These are phyloP conservation scores for Epizoanthus ramosus DNA, from an alignment of 92 coral and sea anemone species.

Conservation along the genomic window DNA sequence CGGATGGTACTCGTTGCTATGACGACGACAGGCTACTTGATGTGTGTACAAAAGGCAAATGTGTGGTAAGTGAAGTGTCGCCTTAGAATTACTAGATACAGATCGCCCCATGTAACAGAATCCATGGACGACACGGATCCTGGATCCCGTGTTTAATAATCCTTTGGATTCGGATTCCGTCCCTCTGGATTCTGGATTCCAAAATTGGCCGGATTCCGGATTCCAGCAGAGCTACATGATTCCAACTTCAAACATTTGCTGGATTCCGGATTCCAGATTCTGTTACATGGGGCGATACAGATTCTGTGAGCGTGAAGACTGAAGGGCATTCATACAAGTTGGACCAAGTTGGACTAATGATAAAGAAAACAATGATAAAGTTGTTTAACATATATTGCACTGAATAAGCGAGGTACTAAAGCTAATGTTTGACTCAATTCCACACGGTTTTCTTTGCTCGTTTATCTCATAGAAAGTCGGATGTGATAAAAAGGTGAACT, in stretches of 20 bases:
- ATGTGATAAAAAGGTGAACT: slow-evolving; percentile 23
- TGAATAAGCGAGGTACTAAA: background rate
- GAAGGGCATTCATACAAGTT: background rate
- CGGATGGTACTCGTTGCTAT: slow-evolving; percentile 81
- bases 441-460: background rate
- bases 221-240: too few species aligned
- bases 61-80: slow-evolving; percentile 62
- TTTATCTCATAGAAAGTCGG: slow-evolving; percentile 15
- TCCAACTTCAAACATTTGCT: too few species aligned
- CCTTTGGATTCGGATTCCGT: too few species aligned
- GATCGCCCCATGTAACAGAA: too few species aligned
- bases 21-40: slow-evolving; percentile 66
- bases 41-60: slow-evolving; percentile 80
- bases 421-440: too few species aligned
- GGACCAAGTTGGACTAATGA: background rate
- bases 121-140: too few species aligned
- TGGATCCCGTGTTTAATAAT: too few species aligned
- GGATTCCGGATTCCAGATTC: too few species aligned
- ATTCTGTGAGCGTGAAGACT: background rate
- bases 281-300: too few species aligned
- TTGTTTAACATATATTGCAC: too few species aligned
- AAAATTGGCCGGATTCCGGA: too few species aligned
- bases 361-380: background rate
- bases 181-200: too few species aligned
- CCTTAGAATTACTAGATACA: background rate